Conservation (phyloP, 2,888 invertebrate species). For the Noctua comes region DNA sequence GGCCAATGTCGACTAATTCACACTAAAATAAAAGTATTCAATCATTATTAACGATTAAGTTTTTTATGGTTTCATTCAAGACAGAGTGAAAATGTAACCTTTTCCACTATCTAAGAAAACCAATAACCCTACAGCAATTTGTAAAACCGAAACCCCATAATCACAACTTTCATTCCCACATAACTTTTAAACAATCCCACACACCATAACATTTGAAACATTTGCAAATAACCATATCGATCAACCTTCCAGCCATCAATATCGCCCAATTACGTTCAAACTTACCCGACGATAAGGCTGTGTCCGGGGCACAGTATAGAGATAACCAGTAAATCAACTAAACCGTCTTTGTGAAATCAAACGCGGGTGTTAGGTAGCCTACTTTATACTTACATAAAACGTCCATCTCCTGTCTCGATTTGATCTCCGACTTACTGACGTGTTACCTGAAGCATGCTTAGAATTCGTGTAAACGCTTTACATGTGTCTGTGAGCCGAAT, state of each 20-base stretch:
- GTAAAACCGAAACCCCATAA: conserved; percentile 10
- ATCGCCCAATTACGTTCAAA: conserved; percentile 46
- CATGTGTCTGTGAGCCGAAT: neutral
- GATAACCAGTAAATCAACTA: neutral
- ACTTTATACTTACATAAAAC: too few species aligned
- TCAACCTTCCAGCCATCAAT: conserved; percentile 47
- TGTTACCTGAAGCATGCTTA: neutral
- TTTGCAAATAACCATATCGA: conserved; percentile 43
- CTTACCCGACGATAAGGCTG: conserved; percentile 34
- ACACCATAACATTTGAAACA: conserved; percentile 36
- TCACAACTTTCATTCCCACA: conserved; percentile 37
- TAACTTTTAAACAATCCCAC: conserved; percentile 10
- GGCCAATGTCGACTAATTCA: neutral
- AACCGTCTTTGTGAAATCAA: neutral
- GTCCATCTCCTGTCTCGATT: neutral
- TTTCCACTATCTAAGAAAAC: neutral
- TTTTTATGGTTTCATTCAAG: neutral
- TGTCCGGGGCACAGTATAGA: conserved; percentile 29
- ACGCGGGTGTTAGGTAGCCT: neutral
- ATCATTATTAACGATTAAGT: neutral
- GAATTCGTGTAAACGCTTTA: neutral
- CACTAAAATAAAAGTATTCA: neutral
- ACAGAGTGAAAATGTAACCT: neutral
- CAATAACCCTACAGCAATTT: neutral
- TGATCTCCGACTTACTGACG: neutral